These are phyloP conservation scores for Philonicus albiceps DNA, from an alignment of 2,888 invertebrate genomes.

Conservation along the genomic window DNA sequence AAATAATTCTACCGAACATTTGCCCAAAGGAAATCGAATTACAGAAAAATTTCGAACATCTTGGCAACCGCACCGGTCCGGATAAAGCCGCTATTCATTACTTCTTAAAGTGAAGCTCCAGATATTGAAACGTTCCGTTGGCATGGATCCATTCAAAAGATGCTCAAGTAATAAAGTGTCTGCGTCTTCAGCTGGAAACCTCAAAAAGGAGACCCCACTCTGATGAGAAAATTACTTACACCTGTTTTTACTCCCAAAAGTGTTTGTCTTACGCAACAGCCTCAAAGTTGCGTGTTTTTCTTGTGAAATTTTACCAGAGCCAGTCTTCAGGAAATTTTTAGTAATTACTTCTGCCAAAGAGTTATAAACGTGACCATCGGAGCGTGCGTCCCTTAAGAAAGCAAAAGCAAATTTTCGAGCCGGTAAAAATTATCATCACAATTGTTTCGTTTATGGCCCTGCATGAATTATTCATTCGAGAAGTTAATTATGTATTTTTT, in stretches of 20 bases:
- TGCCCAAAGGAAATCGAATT: background rate
- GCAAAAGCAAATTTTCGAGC: slow-evolving; percentile 14
- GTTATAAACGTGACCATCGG: slow-evolving; percentile 36
- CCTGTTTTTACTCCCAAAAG: slow-evolving; percentile 36
- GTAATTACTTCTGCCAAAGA: slow-evolving; percentile 26
- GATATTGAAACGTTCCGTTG: background rate
- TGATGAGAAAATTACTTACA: background rate
- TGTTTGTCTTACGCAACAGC: slow-evolving; percentile 27
- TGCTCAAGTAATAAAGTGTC: background rate
- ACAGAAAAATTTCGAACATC: background rate
- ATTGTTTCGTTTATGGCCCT: slow-evolving; percentile 26
- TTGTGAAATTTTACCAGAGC: slow-evolving; percentile 21
- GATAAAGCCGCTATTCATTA: background rate
- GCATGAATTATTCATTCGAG: slow-evolving; percentile 16
- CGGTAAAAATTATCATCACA: slow-evolving; percentile 27
- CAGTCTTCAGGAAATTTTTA: slow-evolving; percentile 28
- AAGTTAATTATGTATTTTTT: slow-evolving; percentile 11
- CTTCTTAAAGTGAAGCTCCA: background rate
- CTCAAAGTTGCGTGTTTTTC: slow-evolving; percentile 28
- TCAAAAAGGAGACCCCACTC: background rate
- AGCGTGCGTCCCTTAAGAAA: slow-evolving; percentile 37
- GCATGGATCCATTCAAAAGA: background rate
- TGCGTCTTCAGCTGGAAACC: background rate
- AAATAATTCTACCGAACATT: background rate
- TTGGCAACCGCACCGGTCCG: background rate